Conservation (phyloP, 2,888 invertebrate species). For the Cabera pusaria region DNA sequence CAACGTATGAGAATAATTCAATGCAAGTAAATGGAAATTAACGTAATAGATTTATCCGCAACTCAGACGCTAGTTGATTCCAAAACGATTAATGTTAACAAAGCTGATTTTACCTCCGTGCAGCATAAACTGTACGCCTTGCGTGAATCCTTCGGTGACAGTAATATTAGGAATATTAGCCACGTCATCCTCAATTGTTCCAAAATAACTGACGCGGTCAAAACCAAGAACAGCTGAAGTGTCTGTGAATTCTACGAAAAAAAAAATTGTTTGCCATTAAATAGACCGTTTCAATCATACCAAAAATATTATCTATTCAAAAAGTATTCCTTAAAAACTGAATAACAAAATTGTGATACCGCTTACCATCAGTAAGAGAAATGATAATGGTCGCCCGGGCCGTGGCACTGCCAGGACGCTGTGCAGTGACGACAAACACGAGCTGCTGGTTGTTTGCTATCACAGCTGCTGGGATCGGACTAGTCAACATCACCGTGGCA, state of each 20-base stretch:
- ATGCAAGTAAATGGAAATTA: no score
- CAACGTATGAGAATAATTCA: not conserved
- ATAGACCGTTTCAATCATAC: no score
- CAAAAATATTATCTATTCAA: no score
- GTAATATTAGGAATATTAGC: slow-evolving; percentile 32
- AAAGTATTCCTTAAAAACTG: not conserved
- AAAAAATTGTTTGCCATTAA: no score
- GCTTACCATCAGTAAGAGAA: slow-evolving; percentile 29
- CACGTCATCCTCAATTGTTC: slow-evolving; percentile 28
- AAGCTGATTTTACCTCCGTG: slow-evolving; percentile 39
- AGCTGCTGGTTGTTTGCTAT: slow-evolving; percentile 36
- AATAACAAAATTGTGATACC: not conserved
- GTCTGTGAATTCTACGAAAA: slow-evolving; percentile 8
- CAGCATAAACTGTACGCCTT: slow-evolving; percentile 33
- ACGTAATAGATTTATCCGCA: no score
- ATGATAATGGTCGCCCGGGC: slow-evolving; percentile 37
- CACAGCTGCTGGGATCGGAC: slow-evolving; percentile 33
- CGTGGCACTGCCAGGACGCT: slow-evolving; percentile 28
- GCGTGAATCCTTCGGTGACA: slow-evolving; percentile 35
- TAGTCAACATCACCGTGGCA: slow-evolving; percentile 20
- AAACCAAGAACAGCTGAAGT: slow-evolving; percentile 29
- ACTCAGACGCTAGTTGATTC: no score
- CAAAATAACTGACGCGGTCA: slow-evolving; percentile 33
- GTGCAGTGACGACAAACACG: slow-evolving; percentile 33
- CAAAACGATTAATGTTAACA: no score